phyloP scores from a whole-genome alignment of 2,113 vertebrate species.

The Etheostoma cragini region DNA sequence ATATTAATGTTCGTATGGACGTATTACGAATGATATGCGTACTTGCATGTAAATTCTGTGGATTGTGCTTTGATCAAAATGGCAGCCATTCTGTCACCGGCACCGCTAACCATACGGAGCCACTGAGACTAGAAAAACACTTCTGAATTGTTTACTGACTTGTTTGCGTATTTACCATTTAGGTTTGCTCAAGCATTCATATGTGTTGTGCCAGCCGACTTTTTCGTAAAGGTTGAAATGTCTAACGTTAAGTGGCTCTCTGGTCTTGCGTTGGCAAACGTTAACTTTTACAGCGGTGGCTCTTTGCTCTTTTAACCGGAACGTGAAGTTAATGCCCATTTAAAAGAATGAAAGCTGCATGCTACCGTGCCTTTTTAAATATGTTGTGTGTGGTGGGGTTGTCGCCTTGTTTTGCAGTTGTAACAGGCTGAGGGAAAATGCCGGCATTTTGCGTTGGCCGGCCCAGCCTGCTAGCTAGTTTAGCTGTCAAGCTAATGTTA shows the following conservation, averaged over 20 bases:
- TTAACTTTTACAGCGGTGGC: background rate
- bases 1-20: accelerated
- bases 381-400: accelerated
- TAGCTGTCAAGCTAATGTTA: slow-evolving; percentile 37
- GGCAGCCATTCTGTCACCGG: slow-evolving; percentile 72
- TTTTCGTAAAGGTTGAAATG: background rate
- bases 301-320: background rate
- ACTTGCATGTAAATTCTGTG: background rate
- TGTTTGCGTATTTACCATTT: accelerated
- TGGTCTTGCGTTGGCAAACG: background rate
- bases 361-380: accelerated
- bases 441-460: slow-evolving; percentile 44
- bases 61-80: slow-evolving; percentile 60
- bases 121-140: accelerated
- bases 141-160: accelerated
- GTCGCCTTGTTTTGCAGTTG: accelerated
- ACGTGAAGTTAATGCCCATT: accelerated
- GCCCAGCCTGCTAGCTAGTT: background rate
- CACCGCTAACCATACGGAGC: background rate
- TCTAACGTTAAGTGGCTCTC: background rate
- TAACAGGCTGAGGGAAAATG: background rate
- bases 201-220: accelerated
- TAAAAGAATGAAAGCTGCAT: accelerated
- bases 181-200: accelerated
- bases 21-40: background rate